phyloP scores from a whole-genome alignment of 1,140 invertebrate species.

The Rhagoletis zephyria region DNA sequence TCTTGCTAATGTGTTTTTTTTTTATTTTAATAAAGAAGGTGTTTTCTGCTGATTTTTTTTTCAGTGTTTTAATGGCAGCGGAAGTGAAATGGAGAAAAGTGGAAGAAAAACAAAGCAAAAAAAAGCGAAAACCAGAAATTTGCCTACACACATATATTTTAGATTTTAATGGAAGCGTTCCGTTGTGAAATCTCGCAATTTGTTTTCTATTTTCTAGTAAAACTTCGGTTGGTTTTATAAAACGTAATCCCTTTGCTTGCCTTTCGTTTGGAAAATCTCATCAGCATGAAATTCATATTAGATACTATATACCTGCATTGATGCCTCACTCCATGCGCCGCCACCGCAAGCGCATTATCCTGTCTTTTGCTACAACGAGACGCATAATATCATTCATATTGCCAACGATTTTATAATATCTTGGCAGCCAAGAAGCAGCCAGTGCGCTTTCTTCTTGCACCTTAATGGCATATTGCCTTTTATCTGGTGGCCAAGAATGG shows the following conservation, averaged over 20 bases:
- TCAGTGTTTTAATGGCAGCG: background rate
- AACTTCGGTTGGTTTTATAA: background rate
- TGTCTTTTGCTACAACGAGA: constrained; percentile 6
- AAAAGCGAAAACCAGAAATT: background rate
- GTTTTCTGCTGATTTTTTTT: background rate
- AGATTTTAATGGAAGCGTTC: background rate
- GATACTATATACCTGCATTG: background rate
- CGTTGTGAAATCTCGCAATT: background rate
- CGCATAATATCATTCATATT: constrained; percentile 20
- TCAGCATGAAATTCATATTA: constrained; percentile 50
- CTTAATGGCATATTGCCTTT: constrained; percentile 61
- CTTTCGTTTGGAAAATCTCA: constrained; percentile 24
- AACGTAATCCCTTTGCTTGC: background rate
- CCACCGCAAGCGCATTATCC: constrained; percentile 17
- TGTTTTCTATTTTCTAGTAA: background rate
- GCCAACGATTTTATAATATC: background rate
- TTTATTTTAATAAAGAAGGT: constrained; percentile 39
- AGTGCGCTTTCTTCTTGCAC: constrained; percentile 52
- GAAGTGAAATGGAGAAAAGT: background rate
- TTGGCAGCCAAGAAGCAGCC: background rate
- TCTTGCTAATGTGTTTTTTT: background rate
- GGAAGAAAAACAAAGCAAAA: background rate
- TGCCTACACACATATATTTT: background rate
- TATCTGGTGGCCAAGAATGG: constrained; percentile 52
- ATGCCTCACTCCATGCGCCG: background rate